Evolutionary conservation across 2,888 invertebrate genomes (phyloP).

Genomic region (Linhomoeus sp.): DNA sequence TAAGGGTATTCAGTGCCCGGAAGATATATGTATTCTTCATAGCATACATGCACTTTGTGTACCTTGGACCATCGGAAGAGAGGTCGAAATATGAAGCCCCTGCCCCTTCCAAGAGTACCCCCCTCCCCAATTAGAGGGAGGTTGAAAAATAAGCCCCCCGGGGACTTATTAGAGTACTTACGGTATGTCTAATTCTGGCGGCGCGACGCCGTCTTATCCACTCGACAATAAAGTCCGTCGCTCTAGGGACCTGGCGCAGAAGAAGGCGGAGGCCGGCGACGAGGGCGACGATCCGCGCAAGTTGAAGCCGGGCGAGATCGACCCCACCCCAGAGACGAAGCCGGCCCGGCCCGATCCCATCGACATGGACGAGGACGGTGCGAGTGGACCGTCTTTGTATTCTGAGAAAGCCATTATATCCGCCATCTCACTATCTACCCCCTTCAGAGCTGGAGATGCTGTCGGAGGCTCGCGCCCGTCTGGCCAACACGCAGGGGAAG

Average conservation of each 20-base stretch:
- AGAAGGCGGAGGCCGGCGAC: conserved; percentile 70
- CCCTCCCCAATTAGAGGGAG: no score
- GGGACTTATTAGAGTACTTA: no score
- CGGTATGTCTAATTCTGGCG: no score
- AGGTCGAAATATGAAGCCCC: no score
- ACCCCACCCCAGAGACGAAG: conserved; percentile 98
- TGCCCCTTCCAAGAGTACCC: no score
- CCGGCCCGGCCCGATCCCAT: conserved; percentile 96
- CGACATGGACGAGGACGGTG: conserved; percentile 99
- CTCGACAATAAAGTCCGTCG: no score
- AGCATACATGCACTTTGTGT: no score
- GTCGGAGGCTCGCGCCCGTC: conserved; percentile 86
- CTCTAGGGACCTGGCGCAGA: conserved; percentile 82
- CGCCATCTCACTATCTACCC: background rate
- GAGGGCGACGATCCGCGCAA: conserved; percentile 76
- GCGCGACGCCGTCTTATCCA: background rate
- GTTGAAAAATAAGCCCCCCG: no score
- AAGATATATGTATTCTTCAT: no score
- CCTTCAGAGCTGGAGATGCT: conserved; percentile 86
- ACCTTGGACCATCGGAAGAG: no score
- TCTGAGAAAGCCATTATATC: background rate
- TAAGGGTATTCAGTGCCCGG: no score
- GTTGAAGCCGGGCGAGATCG: conserved; percentile 94
- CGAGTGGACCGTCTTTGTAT: conserved; percentile 1
- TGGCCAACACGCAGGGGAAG: conserved; percentile 83